Base-by-base conservation (phyloP, 2,113 vertebrate genomes). In the Ascaphus truei region DNA sequence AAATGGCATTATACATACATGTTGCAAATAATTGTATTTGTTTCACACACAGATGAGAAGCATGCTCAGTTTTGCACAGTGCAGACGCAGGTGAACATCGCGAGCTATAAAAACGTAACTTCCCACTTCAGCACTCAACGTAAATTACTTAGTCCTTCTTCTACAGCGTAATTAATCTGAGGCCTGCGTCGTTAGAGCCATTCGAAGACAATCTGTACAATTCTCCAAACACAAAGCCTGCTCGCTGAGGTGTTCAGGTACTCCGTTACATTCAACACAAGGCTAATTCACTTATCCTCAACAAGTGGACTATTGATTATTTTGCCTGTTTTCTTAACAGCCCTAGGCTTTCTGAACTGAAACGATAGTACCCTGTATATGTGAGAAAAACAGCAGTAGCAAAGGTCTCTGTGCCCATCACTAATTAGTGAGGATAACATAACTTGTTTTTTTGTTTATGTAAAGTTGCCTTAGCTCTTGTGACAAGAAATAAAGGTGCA, bases 291-390 rank as follows among this genome's bases (percentile, higher is more conserved):
- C 85, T 91, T 79, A 85, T 80, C 83, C 79, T 84, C 88, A 91
- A 91, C 89, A 90, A 90, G 88, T 86, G 80, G 83, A 76, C 83
- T 87, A 92, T 89, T 88, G 87, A 91, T 90, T 89, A 89, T 83
- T 73, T 80, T 79, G 77, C 80, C 80, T 80, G 80, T 86, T 88
- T 88, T 85, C 84, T 85, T 82, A 85, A 81, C 76, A 86, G 84
- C 86, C 81, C 1, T 5, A 76, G 86, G 84, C 82, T 81, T 88
- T 88, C 78, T 85, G 77, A 84, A 81, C 39, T 75, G 80, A 81
- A 86, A 81, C 75, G 79, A 61, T 52, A 51, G 80, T 60, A 60
- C 79, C 75, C 75, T 73, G 65, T 75, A 62, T 41, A 74, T 0
- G 9, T 48, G 18, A 67, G 72, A 64, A 67, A 33, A 47, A 29